A percentile compares a stretch with the other conserved stretches of the same genome.
These are phyloP conservation scores for Urocyon cinereoargenteus DNA, from an alignment of 2,797 vertebrate genomes.

Conservation along the genomic window DNA sequence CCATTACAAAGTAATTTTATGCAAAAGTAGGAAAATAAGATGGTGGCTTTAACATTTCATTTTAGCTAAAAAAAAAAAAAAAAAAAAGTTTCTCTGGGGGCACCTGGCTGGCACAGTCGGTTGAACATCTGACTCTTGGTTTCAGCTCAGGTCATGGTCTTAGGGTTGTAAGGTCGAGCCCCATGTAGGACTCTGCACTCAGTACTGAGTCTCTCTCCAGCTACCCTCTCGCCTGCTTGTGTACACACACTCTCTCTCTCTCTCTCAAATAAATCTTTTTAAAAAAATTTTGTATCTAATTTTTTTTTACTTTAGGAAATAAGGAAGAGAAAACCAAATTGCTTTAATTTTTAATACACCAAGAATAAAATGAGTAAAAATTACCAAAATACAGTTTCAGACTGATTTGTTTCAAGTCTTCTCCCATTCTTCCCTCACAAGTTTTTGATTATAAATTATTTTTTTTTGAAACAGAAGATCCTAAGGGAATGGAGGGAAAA, in stretches of 20 bases:
- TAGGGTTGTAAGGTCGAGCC: background rate
- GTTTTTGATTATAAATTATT: conserved; percentile 22
- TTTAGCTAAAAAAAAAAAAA: conserved; percentile 9
- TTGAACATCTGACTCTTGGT: background rate
- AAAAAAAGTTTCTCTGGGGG: background rate
- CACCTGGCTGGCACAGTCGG: background rate
- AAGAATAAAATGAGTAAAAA: conserved; percentile 43
- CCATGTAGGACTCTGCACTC: background rate
- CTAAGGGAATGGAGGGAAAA: no score
- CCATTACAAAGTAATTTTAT: no score
- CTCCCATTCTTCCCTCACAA: background rate
- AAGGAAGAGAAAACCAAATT: conserved; percentile 43
- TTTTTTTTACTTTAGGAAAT: conserved; percentile 43
- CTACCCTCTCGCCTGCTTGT: background rate
- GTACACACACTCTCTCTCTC: background rate
- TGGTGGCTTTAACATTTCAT: background rate
- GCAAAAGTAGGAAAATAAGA: no score
- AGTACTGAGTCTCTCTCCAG: background rate
- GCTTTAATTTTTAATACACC: conserved; percentile 38
- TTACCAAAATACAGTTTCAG: conserved; percentile 29
- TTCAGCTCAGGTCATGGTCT: background rate
- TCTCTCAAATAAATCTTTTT: background rate
- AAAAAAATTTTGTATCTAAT: background rate
- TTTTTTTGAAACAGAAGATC: background rate
- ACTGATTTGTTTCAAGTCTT: background rate